Conservation (phyloP, 2,797 vertebrate genomes). For the Aythya fuligula region DNA sequence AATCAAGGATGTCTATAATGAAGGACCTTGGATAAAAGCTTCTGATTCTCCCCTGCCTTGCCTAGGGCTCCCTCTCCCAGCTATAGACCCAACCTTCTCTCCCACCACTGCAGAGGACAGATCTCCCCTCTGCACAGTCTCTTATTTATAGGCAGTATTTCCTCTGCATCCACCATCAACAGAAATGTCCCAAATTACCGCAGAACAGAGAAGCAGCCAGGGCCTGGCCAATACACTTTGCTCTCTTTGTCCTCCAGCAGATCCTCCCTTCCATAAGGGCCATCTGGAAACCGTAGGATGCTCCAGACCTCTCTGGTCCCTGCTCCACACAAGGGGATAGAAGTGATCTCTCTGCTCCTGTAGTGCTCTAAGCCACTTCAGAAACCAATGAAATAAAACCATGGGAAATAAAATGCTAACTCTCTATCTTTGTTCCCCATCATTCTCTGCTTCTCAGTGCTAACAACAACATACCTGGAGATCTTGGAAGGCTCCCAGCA, state of each 20-base stretch:
- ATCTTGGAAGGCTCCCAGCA: neutral
- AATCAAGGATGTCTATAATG: neutral
- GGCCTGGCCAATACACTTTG: neutral
- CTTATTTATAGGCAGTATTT: neutral
- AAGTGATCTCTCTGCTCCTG: neutral
- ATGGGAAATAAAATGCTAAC: neutral
- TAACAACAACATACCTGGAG: neutral
- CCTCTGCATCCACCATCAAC: neutral
- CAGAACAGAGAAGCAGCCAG: neutral
- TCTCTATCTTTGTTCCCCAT: neutral
- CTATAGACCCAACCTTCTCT: neutral
- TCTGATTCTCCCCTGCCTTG: neutral
- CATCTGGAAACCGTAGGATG: neutral
- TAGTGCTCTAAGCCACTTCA: neutral
- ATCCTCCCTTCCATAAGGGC: neutral
- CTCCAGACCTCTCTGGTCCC: neutral
- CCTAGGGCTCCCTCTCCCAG: neutral
- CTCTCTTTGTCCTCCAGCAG: neutral
- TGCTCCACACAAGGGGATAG: neutral
- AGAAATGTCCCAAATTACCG: neutral
- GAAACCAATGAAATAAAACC: neutral
- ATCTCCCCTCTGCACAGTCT: neutral
- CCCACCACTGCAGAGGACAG: neutral
- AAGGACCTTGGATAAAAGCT: neutral
- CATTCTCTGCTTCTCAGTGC: neutral